phyloP scores from a whole-genome alignment of 2,797 vertebrate genomes.

The Miichthys miiuy region DNA sequence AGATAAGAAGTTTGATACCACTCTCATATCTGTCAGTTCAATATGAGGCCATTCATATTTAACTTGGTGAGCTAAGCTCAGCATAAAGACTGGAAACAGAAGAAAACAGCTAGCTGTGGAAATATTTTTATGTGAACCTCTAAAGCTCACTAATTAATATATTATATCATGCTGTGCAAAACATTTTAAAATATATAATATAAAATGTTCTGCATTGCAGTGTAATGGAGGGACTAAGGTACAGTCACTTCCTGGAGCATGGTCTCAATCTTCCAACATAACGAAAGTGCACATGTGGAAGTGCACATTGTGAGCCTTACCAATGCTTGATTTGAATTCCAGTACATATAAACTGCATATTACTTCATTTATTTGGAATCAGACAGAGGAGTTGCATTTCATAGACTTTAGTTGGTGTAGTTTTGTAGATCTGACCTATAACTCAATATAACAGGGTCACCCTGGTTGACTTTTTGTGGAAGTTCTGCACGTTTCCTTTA shows the following conservation, averaged over 20 bases:
- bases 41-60: neutral
- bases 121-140: neutral
- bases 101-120: neutral
- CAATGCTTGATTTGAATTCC: slow-evolving; percentile 5
- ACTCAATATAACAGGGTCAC: slow-evolving; percentile 18
- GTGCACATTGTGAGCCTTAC: neutral
- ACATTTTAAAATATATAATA: neutral
- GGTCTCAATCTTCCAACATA: neutral
- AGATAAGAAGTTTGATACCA: neutral
- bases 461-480: slow-evolving; percentile 31
- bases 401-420: neutral
- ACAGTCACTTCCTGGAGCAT: neutral
- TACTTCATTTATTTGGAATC: neutral
- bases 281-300: neutral
- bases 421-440: slow-evolving; percentile 18
- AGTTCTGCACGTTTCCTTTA: slow-evolving; percentile 26
- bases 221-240: neutral
- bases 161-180: neutral
- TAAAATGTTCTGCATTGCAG: neutral
- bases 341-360: neutral
- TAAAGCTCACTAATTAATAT: neutral
- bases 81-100: slow-evolving; percentile 4
- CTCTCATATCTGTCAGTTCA: neutral
- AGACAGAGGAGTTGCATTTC: slow-evolving; percentile 4
- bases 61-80: neutral